Evolutionary conservation across 2,888 invertebrate genomes (phyloP).

Genomic region (Ophion costatus): DNA sequence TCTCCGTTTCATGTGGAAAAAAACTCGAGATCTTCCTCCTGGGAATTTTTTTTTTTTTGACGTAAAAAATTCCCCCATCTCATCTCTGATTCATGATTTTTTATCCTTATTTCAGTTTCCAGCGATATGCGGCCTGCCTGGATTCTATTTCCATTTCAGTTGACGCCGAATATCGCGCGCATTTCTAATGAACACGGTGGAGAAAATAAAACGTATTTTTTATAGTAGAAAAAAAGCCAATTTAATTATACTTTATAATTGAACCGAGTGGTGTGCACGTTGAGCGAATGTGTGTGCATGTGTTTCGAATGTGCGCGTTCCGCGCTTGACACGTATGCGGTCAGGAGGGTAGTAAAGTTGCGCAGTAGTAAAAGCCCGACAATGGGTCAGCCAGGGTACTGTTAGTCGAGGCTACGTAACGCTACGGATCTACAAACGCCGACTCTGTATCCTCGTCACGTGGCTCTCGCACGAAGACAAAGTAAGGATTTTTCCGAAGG

Average conservation of each 20-base stretch:
- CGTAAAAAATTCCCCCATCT: slow-evolving; percentile 4
- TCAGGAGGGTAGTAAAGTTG: slow-evolving; percentile 52
- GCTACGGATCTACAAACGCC: slow-evolving; percentile 7
- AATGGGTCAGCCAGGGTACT: slow-evolving; percentile 55
- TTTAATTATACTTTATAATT: slow-evolving; percentile 44
- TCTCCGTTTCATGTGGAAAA: neutral
- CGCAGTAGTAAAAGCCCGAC: slow-evolving; percentile 56
- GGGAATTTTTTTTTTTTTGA: neutral
- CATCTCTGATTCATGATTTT: neutral
- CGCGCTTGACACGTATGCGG: slow-evolving; percentile 43
- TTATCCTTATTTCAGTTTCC: neutral
- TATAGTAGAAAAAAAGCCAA: slow-evolving; percentile 4
- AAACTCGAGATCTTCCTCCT: neutral
- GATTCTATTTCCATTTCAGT: neutral
- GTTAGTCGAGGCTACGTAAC: slow-evolving; percentile 21
- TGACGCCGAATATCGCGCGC: neutral
- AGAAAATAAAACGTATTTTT: slow-evolving; percentile 2
- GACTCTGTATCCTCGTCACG: slow-evolving; percentile 20
- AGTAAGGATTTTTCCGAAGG: slow-evolving; percentile 26
- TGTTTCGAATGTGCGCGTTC: neutral
- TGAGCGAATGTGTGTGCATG: slow-evolving; percentile 16
- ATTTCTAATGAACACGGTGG: neutral
- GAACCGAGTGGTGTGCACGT: slow-evolving; percentile 24
- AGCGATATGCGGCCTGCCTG: neutral
- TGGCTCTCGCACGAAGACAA: slow-evolving; percentile 15